phyloP scores from a whole-genome alignment of 2,888 invertebrate species.

The Zootermopsis nevadensis region DNA sequence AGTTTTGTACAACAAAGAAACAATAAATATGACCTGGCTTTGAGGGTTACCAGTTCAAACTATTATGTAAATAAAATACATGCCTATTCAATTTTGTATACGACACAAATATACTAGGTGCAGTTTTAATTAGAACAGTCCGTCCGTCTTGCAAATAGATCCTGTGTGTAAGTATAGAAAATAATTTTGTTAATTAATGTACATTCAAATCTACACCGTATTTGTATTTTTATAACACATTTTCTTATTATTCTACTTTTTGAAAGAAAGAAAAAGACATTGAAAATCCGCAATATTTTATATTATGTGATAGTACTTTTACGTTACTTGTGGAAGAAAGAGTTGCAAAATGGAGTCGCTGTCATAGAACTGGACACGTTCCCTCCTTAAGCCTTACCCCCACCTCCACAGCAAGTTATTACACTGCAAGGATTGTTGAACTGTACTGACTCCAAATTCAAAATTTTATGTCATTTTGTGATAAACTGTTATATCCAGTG shows the following conservation, averaged over 20 bases:
- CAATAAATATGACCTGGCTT: no score
- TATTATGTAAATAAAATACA: no score
- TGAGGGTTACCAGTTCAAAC: no score
- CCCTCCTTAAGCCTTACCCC: not conserved
- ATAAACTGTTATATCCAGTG: constrained; percentile 29
- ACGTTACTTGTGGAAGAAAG: constrained; percentile 38
- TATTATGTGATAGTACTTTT: not conserved
- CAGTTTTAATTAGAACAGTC: not conserved
- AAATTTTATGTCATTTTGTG: constrained; percentile 23
- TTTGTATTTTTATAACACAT: constrained; percentile 2
- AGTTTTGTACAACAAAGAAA: no score
- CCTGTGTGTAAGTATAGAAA: no score
- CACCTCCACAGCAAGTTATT: not conserved
- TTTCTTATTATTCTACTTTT: not conserved
- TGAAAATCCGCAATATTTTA: not conserved
- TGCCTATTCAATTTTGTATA: no score
- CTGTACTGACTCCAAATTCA: constrained; percentile 39
- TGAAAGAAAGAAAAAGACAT: not conserved
- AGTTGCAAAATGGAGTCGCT: constrained; percentile 21
- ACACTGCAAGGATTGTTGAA: constrained; percentile 11
- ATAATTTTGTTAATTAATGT: not conserved
- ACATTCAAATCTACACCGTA: not conserved
- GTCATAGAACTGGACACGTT: constrained; percentile 36
- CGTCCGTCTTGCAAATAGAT: no score
- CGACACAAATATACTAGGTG: not conserved